These are phyloP conservation scores for Homarus gammarus DNA, from an alignment of 2,888 invertebrate species.

Conservation along the genomic window DNA sequence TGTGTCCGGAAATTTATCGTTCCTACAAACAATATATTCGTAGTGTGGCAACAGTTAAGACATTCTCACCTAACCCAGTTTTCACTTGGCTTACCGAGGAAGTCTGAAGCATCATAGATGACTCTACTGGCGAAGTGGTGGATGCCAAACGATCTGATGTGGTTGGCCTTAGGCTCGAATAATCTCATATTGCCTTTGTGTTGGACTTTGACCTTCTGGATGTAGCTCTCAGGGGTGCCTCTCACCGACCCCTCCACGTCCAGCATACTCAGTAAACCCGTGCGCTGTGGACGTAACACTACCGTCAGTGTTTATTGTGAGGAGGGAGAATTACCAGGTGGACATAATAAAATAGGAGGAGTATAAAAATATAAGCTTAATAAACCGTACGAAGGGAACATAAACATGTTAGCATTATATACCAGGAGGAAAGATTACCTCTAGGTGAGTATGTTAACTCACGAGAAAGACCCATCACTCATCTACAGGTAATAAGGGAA, in stretches of 20 bases:
- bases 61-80: too few species aligned
- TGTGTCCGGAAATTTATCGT: too few species aligned
- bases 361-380: too few species aligned
- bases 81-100: conserved; percentile 85
- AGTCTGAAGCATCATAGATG: conserved; percentile 92
- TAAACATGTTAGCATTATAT: too few species aligned
- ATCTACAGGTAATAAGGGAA: too few species aligned
- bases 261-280: conserved; percentile 93
- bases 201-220: conserved; percentile 88
- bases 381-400: too few species aligned
- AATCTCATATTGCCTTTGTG: conserved; percentile 87
- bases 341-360: too few species aligned
- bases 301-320: not conserved
- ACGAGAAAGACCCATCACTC: too few species aligned
- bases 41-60: not conserved
- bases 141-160: conserved; percentile 88
- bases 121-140: conserved; percentile 94
- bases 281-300: conserved; percentile 82
- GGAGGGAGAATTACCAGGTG: too few species aligned
- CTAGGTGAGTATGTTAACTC: too few species aligned
- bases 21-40: too few species aligned
- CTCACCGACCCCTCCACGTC: conserved; percentile 94
- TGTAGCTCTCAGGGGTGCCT: conserved; percentile 89
- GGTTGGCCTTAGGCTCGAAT: conserved; percentile 75
- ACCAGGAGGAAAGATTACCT: too few species aligned